These are phyloP conservation scores for Anhinga anhinga DNA, from an alignment of 2,113 vertebrate genomes.

Conservation along the genomic window DNA sequence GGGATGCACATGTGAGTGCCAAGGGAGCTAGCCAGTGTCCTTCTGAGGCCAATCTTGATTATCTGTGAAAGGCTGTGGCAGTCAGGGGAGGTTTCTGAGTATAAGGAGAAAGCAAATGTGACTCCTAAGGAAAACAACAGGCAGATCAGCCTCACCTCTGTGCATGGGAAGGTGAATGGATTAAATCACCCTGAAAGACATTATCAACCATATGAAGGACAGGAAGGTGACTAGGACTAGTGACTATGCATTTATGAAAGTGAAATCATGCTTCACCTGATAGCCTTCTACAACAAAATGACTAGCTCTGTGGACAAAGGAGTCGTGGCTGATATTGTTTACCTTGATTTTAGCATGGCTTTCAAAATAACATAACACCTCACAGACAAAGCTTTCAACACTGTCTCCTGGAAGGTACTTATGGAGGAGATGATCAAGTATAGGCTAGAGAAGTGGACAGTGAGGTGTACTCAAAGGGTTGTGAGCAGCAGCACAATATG, in stretches of 20 bases:
- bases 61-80: neutral
- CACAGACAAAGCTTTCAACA: neutral
- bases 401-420: too few species aligned
- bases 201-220: neutral
- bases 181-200: neutral
- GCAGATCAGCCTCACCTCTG: neutral
- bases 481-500: neutral
- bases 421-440: neutral
- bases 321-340: neutral
- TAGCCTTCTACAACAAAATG: neutral
- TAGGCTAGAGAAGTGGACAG: neutral
- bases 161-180: neutral
- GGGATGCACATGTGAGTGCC: neutral
- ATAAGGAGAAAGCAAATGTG: neutral
- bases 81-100: neutral
- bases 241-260: neutral
- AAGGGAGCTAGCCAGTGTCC: neutral
- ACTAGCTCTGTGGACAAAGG: neutral
- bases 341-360: neutral
- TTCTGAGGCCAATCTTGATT: neutral
- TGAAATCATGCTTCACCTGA: neutral
- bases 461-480: neutral
- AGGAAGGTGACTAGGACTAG: neutral
- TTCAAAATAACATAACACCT: neutral
- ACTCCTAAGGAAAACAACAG: neutral